Evolutionary conservation across 2,113 vertebrate genomes (phyloP).

Genomic region (Choloepus hoffmanni): DNA sequence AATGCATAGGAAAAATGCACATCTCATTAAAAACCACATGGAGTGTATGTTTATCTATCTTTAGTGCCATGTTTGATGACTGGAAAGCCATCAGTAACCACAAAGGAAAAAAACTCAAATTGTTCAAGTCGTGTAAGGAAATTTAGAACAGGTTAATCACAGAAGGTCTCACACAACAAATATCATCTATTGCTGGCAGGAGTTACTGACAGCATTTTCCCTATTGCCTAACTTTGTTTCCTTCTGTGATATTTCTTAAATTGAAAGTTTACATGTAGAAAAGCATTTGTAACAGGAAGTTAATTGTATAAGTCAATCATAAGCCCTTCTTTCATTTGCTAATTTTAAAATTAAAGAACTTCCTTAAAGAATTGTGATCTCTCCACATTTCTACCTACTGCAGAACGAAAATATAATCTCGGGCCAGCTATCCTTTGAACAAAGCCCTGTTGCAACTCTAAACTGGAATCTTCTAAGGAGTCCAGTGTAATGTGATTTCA

Average conservation of each 20-base stretch:
- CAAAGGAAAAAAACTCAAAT: neutral
- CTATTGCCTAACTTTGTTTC: neutral
- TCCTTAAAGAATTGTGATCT: neutral
- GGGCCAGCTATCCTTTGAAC: neutral
- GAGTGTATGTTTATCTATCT: neutral
- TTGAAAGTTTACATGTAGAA: neutral
- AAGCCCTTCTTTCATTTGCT: constrained; percentile 31
- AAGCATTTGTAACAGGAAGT: constrained; percentile 12
- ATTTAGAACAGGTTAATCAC: neutral
- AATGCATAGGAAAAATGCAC: neutral
- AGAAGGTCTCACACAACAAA: neutral
- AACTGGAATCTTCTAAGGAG: neutral
- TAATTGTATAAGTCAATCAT: neutral
- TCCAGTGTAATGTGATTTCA: neutral
- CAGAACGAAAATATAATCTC: constrained; percentile 31
- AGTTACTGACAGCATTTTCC: neutral
- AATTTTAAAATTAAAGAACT: constrained; percentile 45
- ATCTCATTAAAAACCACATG: neutral
- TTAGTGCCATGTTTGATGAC: neutral
- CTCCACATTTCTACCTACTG: neutral
- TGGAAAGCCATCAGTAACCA: constrained; percentile 25
- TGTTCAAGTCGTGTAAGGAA: neutral
- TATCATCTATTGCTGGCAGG: neutral
- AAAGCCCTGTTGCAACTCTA: neutral
- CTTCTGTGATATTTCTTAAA: neutral